Conservation (phyloP, 2,888 invertebrate species). For the Cataglyphis albicans region DNA sequence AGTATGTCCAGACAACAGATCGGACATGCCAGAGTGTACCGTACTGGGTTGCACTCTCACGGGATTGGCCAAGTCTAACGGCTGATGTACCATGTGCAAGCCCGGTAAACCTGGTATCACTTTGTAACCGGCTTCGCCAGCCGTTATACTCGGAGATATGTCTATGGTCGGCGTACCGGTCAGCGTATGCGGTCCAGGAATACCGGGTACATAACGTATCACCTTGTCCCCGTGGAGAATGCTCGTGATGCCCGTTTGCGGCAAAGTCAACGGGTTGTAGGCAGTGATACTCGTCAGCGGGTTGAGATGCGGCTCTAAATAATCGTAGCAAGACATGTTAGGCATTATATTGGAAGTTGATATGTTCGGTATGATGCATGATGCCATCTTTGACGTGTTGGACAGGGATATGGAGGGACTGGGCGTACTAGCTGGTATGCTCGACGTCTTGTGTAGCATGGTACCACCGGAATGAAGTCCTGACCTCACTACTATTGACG, state of each 20-base stretch:
- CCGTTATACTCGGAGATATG: constrained; percentile 79
- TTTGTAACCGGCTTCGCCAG: constrained; percentile 78
- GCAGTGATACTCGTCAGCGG: constrained; percentile 91
- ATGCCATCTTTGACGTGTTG: constrained; percentile 88
- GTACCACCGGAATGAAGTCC: constrained; percentile 94
- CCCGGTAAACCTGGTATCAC: constrained; percentile 82
- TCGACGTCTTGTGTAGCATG: constrained; percentile 88
- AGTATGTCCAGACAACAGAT: constrained; percentile 67
- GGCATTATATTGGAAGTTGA: constrained; percentile 87
- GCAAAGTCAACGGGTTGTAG: constrained; percentile 90
- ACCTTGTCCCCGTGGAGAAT: constrained; percentile 91
- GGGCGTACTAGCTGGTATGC: constrained; percentile 75
- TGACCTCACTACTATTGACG: constrained; percentile 92
- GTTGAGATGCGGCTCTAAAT: constrained; percentile 84
- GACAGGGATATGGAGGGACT: constrained; percentile 82
- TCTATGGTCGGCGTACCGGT: constrained; percentile 82
- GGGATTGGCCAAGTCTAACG: constrained; percentile 82
- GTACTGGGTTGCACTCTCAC: constrained; percentile 72
- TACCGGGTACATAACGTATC: constrained; percentile 95
- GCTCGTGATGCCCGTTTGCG: constrained; percentile 88
- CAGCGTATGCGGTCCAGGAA: constrained; percentile 92
- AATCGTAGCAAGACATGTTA: constrained; percentile 82
- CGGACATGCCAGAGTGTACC: constrained; percentile 76
- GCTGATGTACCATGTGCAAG: constrained; percentile 80
- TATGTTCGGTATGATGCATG: constrained; percentile 87